phyloP scores from a whole-genome alignment of 2,888 invertebrate genomes.

The Sympetrum striolatum region DNA sequence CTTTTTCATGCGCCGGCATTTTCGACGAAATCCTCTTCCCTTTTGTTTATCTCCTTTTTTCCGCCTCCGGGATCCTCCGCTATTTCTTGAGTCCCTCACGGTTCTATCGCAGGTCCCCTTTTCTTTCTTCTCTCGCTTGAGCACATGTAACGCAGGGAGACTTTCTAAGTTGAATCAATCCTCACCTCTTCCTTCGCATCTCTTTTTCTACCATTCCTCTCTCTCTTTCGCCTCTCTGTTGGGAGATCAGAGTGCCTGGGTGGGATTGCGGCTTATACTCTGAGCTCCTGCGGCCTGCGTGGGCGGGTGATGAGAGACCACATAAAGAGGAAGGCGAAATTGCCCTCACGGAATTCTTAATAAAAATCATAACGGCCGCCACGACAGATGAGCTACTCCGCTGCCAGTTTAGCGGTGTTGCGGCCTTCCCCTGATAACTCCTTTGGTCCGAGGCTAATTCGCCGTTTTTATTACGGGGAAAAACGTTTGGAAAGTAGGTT shows the following conservation, averaged over 20 bases:
- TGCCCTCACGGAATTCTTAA: slow-evolving; percentile 27
- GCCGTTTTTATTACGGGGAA: neutral
- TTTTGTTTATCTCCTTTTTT: slow-evolving; percentile 16
- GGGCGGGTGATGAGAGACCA: neutral
- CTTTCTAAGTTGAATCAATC: neutral
- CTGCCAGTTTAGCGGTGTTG: neutral
- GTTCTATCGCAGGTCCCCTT: neutral
- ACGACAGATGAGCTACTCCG: neutral
- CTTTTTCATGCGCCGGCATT: slow-evolving; percentile 1
- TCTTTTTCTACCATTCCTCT: neutral
- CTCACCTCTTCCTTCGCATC: neutral
- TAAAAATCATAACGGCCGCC: neutral
- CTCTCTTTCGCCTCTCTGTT: neutral
- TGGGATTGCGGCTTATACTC: neutral
- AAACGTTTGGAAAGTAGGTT: neutral
- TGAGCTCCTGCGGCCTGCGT: neutral
- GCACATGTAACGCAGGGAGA: neutral
- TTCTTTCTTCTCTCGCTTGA: neutral
- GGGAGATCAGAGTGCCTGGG: neutral
- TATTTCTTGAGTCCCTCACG: neutral
- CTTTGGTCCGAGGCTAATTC: neutral
- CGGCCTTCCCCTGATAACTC: neutral
- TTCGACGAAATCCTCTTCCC: slow-evolving; percentile 4
- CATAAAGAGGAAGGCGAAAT: neutral
- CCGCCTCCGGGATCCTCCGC: neutral